Base-by-base conservation (phyloP, 2,797 vertebrate species). In the Coregonus ussuriensis region DNA sequence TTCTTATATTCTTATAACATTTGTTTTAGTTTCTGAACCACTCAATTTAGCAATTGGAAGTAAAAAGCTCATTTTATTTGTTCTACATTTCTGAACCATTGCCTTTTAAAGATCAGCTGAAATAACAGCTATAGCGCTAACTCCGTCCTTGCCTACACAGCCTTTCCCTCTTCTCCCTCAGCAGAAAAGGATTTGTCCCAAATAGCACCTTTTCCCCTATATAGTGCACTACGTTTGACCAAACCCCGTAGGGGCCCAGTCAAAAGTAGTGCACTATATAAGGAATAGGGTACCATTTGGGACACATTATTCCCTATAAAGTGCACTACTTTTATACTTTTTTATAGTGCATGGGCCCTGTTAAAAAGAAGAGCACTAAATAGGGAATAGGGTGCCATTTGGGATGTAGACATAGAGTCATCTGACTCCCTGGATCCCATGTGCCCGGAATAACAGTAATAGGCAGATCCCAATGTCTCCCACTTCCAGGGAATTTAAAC, bases 41-140 rank as follows among this genome's bases (percentile, higher is more conserved):
- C 41, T 47, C 1, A 47, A 47, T 47, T 47, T 7, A 47, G 41
- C 41, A 47, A 47, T 47, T 47, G 41, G 41, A 47, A 47, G 41
- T 47, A 47, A 11, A 47, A 47, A 47, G 41, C 41, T 11, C 7
- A 0, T 47, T 47, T 9, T 13, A 87, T 89, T 91, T 88, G 82
- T 84, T 79, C 81, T 87, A 84, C 87, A 84, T 85, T 92, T 91
- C 89, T 87, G 87, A 89, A 89, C 85, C 86, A 89, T 78, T 84
- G 84, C 74, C 80, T 90, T 92, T 91, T 88, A 88, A 91, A 47
- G 88, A 92, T 94, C 91, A 93, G 91, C 93, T 93, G 92, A 86
- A 92, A 92, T 87, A 93, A 92, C 91, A 92, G 88, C 83, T 89
- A 86, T 84, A 18, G 83, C 6, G 16, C 88, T 92, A 91, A 92